These are phyloP conservation scores for Patella vulgata DNA, from an alignment of 1,140 invertebrate species.

Conservation along the genomic window DNA sequence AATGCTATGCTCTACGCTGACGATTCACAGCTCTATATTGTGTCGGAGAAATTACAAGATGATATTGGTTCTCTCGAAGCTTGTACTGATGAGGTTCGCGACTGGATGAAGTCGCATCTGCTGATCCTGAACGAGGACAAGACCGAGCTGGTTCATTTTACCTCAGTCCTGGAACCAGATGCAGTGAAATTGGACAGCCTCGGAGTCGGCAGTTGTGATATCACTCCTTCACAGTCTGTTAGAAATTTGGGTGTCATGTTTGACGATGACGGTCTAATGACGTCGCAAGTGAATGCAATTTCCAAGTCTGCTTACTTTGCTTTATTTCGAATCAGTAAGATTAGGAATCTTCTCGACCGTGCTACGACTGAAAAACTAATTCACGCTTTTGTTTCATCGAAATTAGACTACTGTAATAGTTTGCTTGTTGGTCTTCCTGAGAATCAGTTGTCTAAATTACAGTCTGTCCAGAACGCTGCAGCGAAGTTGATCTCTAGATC, in stretches of 20 bases:
- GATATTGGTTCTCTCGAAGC: too few species aligned
- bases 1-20: too few species aligned
- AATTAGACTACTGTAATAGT: not conserved
- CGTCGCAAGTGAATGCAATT: not conserved
- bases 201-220: not conserved
- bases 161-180: not conserved
- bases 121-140: slow-evolving; percentile 16
- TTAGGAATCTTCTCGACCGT: not conserved
- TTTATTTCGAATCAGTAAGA: not conserved
- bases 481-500: not conserved
- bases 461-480: not conserved
- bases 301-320: not conserved
- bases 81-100: slow-evolving; percentile 4
- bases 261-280: not conserved
- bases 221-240: not conserved
- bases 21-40: too few species aligned
- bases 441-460: not conserved
- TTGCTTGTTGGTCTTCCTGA: not conserved
- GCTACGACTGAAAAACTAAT: slow-evolving; percentile 5
- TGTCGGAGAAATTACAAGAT: too few species aligned
- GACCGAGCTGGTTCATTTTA: slow-evolving; percentile 9
- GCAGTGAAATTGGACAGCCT: not conserved
- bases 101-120: slow-evolving; percentile 4
- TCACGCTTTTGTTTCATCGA: not conserved
- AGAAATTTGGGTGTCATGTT: not conserved